These are phyloP conservation scores for Andrena bucephala DNA, from an alignment of 2,888 invertebrate species.

Conservation along the genomic window DNA sequence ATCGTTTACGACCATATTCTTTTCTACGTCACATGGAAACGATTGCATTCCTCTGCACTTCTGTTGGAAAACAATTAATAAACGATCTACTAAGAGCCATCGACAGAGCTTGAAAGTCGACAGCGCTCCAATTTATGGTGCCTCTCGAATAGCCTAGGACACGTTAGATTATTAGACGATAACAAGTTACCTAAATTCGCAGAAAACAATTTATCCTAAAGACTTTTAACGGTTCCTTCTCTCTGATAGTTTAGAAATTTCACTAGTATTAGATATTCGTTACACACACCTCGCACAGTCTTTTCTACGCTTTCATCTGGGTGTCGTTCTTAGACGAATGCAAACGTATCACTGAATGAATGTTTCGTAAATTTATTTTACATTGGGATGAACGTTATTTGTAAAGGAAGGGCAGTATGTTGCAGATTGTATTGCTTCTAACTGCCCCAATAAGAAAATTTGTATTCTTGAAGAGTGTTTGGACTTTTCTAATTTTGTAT, in stretches of 20 bases:
- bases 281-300: constrained; percentile 11
- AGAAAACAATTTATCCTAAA: constrained; percentile 63
- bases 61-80: constrained; percentile 27
- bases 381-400: too few relatives aligned
- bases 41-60: constrained; percentile 15
- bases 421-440: too few relatives aligned
- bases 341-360: not conserved
- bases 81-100: constrained; percentile 29
- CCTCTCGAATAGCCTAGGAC: constrained; percentile 13
- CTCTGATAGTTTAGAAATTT: constrained; percentile 48
- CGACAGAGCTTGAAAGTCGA: constrained; percentile 34
- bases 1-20: not conserved
- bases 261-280: constrained; percentile 39
- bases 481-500: too few relatives aligned
- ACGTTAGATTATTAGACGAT: constrained; percentile 44
- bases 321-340: constrained; percentile 3
- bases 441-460: too few relatives aligned
- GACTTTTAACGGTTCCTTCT: constrained; percentile 25
- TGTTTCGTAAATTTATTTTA: not conserved
- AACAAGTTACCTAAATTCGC: constrained; percentile 54
- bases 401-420: too few relatives aligned
- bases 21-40: constrained; percentile 32
- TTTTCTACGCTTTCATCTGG: constrained; percentile 11
- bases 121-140: constrained; percentile 1
- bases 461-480: too few relatives aligned